phyloP scores from a whole-genome alignment of 2,888 invertebrate species.

The Drosophila neoperkinsi region DNA sequence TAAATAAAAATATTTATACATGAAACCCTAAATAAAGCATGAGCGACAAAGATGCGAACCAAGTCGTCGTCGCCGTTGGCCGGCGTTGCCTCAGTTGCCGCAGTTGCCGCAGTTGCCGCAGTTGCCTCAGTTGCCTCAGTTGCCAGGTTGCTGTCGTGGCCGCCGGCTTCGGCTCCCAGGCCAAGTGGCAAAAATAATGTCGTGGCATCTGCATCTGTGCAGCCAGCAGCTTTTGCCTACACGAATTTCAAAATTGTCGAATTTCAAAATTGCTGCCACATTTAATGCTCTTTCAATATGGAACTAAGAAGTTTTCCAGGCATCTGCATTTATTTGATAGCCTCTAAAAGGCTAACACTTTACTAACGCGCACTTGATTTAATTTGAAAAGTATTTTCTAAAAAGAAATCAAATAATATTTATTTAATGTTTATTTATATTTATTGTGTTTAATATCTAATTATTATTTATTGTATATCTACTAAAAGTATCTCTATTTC shows the following conservation, averaged over 20 bases:
- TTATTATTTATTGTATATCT: not conserved
- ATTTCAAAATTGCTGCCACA: slow-evolving; percentile 2
- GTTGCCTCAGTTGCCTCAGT: slow-evolving; percentile 15
- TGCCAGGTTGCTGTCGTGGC: slow-evolving; percentile 44
- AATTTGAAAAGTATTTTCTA: not conserved
- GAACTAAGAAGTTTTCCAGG: fast-evolving
- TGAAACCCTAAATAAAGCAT: slow-evolving; percentile 81
- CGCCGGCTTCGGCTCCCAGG: slow-evolving; percentile 57
- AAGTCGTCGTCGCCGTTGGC: slow-evolving; percentile 41
- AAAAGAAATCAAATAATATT: not conserved
- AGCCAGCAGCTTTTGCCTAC: slow-evolving; percentile 69
- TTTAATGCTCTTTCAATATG: slow-evolving; percentile 28
- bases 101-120: slow-evolving; percentile 14
- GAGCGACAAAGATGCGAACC: slow-evolving; percentile 81
- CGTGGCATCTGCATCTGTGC: slow-evolving; percentile 79
- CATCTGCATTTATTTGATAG: not conserved
- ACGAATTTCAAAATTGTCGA: slow-evolving; percentile 70
- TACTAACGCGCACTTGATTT: not conserved
- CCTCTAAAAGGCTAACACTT: not conserved
- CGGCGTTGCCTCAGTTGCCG: slow-evolving; percentile 19
- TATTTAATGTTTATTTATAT: not conserved
- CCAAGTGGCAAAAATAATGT: slow-evolving; percentile 80
- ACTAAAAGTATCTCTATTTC: not conserved
- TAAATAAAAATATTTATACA: slow-evolving; percentile 81
- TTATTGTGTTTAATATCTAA: not conserved